Base-by-base conservation (phyloP, 1,140 invertebrate genomes). In the Dendroctonus valens region DNA sequence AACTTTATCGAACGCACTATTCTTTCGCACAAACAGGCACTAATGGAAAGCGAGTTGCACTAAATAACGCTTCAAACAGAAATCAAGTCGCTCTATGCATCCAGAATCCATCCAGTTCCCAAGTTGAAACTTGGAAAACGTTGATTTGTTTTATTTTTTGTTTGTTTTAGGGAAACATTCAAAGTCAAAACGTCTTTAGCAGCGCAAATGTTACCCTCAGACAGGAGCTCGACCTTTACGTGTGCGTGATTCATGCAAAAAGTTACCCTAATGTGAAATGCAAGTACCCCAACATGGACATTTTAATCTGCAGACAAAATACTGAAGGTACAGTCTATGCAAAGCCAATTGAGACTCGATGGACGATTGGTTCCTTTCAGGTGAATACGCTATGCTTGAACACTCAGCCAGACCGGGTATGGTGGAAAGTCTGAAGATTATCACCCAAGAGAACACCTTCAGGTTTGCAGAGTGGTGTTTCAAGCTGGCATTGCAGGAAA, bases 381-480 rank as follows among this genome's bases (percentile, higher is more conserved):
- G 84, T 7, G 83, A 85, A 70, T 86, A 85, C 70, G 75, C 79
- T 58, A 87, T 88, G 73, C 80, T 90, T 58, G 89, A 91, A 75
- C 89, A 91, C 77, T 83, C 84, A 63, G 86, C 81, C 73, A 82
- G 87, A 40, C 70, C 72, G 40, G 89, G 93, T 14, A 89, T 96
- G 7, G 86, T 95, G 8, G 92, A 96, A 78, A 88, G 88, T 73
- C 81, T 96, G 76, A 96, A 96, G 79, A 82, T 95, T 59, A 87
- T 93, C 8, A 95, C 93, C 2, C 76, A 81, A 65, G 80, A 84
- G 5, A 93, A 91, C 65, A 91, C 91, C 2, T 85, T 88, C 75
- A 80, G 91, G 69, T 85, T 94, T 7, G 89, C 90, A 12, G 83
- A 89, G 65, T 94, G 88, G 79, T 92, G 91, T 3, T 94, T 95